Base-by-base conservation (phyloP, 92 coral and sea anemone genomes). In the Porites cylindrica region DNA sequence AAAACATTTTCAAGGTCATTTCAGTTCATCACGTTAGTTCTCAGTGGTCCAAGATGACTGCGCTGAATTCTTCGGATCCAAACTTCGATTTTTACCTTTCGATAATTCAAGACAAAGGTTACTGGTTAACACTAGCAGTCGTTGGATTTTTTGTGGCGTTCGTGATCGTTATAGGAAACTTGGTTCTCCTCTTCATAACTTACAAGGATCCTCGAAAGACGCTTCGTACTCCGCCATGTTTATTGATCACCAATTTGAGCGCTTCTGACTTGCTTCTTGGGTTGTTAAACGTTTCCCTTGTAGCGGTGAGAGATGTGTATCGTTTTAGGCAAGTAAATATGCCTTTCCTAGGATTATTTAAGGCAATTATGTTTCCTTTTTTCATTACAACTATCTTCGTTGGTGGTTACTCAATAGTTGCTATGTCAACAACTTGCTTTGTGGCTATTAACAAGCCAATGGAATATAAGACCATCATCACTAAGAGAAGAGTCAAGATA, bases 381-480 rank as follows among this genome's bases (percentile, higher is more conserved):
- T 12, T 87, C 0, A 82, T 62, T 3, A 47, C 89, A 8, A 78
- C 90, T 59, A 29, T 91, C 17, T 91, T 91, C 70, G 91, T 82
- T 4, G 87, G 86, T 65, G 66, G 78, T 16, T 50, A 81, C 26
- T 80, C 94, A 6, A 91, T 91, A 21, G 79, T 85, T 2, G 88
- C 89, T n/a, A 77, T 91, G 66, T 87, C 94, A 0, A 14, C 79
- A 14, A 89, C 89, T 63, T 89, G 94, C 16, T 79, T 70, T 8
- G 56, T 91, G 51, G 94, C 94, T 6, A 89, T 91, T 47, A 70
- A 23, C 17, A 78, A 78, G 16, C 94, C 94, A 3, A 56, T 87
- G 67, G 82, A 82, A 11, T 79, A 91, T 64, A 87, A 83, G 13
- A 11, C 75, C n/a, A 63, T 87, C 4, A 77, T 91, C 3, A 91